Base-by-base conservation (phyloP, 2,888 invertebrate species). In the Encarsia formosa region DNA sequence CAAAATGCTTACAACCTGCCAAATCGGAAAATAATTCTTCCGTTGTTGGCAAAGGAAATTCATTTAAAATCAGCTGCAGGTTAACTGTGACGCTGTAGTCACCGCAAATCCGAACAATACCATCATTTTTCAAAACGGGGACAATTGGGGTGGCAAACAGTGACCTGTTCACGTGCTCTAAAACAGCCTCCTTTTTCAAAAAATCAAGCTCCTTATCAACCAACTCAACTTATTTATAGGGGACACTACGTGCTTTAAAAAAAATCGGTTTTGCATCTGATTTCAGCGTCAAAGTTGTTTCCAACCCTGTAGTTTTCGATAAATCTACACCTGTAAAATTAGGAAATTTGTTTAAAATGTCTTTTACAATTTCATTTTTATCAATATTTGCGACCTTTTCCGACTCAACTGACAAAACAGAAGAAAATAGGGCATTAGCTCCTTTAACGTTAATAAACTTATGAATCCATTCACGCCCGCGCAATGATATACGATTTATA, bases 131-230 rank as follows among this genome's bases (percentile, higher is more conserved):
- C n/a, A n/a, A n/a, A n/a, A n/a, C n/a, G n/a, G n/a, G n/a, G n/a
- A n/a, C n/a, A n/a, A n/a, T n/a, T 2, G 68, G 67, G 6, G 69
- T 67, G 9, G 63, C 66, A 61, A 65, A 67, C 38, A 64, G 60
- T 13, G 64, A 63, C 18, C 42, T 22, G 31, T 67, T 42, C 37
- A 59, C 47, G 37, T 53, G 31, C 58, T 46, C 44, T 59, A 54
- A 22, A 49, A 61, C 60, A 55, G 59, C 44, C 47, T 50, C 29
- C 56, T 57, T 13, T 59, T 41, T 48, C 49, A 44, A 24, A 43
- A 34, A 32, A 32, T 46, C 54, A 3, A 61, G 24, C n/a, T 44
- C 50, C n/a, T 47, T 15, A 38, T 29, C 29, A 13, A 29, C 29
- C 8, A 29, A 13, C 29, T 8, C 8, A 29, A 29, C 29, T 13